Percentiles rank a stretch among this genome's conserved stretches.
These are phyloP conservation scores for Melanotaenia trifasciata DNA, from an alignment of 2,797 vertebrate genomes.

Conservation along the genomic window DNA sequence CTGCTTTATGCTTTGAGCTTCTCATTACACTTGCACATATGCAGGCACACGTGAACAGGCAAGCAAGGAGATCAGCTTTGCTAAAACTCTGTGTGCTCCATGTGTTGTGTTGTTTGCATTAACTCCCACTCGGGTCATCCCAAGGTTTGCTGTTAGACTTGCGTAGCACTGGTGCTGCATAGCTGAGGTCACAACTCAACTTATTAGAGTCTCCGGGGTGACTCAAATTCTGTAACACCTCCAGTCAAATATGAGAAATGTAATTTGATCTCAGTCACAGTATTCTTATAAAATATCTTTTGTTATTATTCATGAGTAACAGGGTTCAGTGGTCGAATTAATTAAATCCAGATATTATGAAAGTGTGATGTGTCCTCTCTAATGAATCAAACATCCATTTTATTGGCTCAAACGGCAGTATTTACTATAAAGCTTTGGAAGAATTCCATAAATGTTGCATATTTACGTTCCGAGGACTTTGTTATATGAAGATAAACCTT, in stretches of 20 bases:
- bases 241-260: constrained; percentile 29
- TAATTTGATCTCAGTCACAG: constrained; percentile 31
- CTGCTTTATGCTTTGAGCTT: constrained; percentile 38
- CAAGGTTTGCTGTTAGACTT: constrained; percentile 35
- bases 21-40: constrained; percentile 25
- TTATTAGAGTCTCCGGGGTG: constrained; percentile 17
- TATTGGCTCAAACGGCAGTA: not conserved
- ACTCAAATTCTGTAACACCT: constrained; percentile 27
- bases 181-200: constrained; percentile 46
- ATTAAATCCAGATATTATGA: constrained; percentile 44
- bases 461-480: not conserved
- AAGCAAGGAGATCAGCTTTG: constrained; percentile 14
- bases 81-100: constrained; percentile 26
- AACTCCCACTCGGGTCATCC: constrained; percentile 56
- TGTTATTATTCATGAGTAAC: constrained; percentile 39
- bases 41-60: constrained; percentile 20
- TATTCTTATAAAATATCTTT: constrained; percentile 11
- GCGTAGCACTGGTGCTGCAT: constrained; percentile 22
- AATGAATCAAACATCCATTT: constrained; percentile 3
- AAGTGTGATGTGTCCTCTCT: constrained; percentile 12
- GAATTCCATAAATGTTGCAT: not conserved
- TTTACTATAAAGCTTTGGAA: not conserved
- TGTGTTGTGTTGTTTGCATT: constrained; percentile 67
- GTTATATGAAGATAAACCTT: constrained; percentile 7
- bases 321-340: constrained; percentile 4